Base-by-base conservation (phyloP, 2,113 vertebrate species). In the Nothobranchius kuhntae region DNA sequence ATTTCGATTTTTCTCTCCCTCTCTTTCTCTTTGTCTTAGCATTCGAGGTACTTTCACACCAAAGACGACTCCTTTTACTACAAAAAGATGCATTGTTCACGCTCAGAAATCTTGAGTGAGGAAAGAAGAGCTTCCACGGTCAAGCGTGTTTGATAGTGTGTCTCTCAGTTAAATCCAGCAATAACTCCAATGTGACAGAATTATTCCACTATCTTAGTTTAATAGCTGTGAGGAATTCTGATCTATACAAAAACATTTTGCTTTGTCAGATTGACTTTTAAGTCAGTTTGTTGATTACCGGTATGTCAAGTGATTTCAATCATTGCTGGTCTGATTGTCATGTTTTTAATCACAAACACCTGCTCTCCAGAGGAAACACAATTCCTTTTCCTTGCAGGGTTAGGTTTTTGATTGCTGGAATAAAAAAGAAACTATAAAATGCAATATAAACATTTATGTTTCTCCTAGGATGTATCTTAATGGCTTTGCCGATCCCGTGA, bases 1-100 rank as follows among this genome's bases (percentile, higher is more conserved):
- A 14, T 75, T 62, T 59, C 30, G 38, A n/a, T 17, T 42, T 44
- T 21, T 65, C 50, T 57, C 62, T 45, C 48, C 36, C 62, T 61
- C 53, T 67, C 21, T 56, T 46, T n/a, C 24, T 61, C n/a, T 40
- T 40, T n/a, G 38, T 72, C 67, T 78, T 54, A 54, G 57, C 26
- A 70, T 79, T 73, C 65, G 71, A 78, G 73, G 44, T 58, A 50
- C 67, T 61, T 62, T 78, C 60, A 75, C 61, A 67, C 80, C 66
- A 80, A 65, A 82, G 71, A 46, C 48, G 14, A 51, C 53, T 59
- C 2, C 5, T 52, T 53, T 12, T 61, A 59, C 61, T 15, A 59
- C 7, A 11, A 51, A 55, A 53, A 64, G 48, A 2, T n/a, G 60
- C 61, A 51, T 3, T 54, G 65, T 70, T 57, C 38, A 77, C 60